Evolutionary conservation across 2,113 vertebrate genomes (phyloP).

Genomic region (Thunnus thynnus): DNA sequence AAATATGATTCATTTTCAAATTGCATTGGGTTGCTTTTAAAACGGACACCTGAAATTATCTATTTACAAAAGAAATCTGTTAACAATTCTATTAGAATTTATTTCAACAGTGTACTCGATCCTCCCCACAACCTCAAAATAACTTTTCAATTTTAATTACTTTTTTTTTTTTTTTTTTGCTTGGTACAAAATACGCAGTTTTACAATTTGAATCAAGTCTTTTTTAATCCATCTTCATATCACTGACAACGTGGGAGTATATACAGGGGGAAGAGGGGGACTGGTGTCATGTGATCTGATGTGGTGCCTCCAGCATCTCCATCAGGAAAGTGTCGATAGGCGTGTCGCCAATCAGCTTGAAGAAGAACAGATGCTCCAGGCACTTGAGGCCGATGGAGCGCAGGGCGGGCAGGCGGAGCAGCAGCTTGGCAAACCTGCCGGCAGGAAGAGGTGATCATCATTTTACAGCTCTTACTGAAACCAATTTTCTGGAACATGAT

Average conservation of each 20-base stretch:
- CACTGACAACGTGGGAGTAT: slow-evolving; percentile 76
- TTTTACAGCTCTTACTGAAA: not conserved
- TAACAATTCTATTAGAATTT: slow-evolving; percentile 79
- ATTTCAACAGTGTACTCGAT: slow-evolving; percentile 57
- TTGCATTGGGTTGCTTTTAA: slow-evolving; percentile 77
- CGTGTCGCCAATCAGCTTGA: slow-evolving; percentile 97
- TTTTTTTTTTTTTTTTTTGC: slow-evolving; percentile 63
- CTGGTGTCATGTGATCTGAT: slow-evolving; percentile 93
- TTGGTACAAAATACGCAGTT: slow-evolving; percentile 82
- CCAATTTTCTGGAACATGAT: not conserved
- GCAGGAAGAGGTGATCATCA: not conserved
- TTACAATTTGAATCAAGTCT: slow-evolving; percentile 79
- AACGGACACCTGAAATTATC: slow-evolving; percentile 79
- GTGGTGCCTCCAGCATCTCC: slow-evolving; percentile 97
- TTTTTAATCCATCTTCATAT: slow-evolving; percentile 72
- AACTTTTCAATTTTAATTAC: slow-evolving; percentile 64
- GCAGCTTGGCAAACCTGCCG: slow-evolving; percentile 93
- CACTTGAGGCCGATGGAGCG: slow-evolving; percentile 96
- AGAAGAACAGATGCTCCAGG: slow-evolving; percentile 98
- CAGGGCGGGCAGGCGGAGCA: slow-evolving; percentile 93
- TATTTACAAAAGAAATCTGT: slow-evolving; percentile 85
- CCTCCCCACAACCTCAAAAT: slow-evolving; percentile 52
- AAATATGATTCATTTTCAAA: slow-evolving; percentile 81
- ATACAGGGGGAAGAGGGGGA: slow-evolving; percentile 72
- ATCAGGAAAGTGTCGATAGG: slow-evolving; percentile 98